Conservation (phyloP, 37 sponge, comb jelly and placozoan species). For the Chondrilla cf. caribensis region DNA sequence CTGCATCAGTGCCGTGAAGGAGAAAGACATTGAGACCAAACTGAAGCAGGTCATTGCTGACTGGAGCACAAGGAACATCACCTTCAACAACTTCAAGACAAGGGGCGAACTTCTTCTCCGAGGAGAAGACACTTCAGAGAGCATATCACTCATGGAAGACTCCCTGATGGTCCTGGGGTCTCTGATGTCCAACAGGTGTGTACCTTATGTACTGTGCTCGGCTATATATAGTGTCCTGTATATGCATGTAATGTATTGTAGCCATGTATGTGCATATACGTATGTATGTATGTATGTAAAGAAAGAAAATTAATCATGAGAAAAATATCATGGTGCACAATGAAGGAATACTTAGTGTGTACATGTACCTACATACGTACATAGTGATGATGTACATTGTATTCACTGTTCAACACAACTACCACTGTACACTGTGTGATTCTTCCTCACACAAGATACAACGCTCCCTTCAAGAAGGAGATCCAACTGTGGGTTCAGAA, state of each 20-base stretch:
- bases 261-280: too few species aligned
- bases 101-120: conserved; percentile 96
- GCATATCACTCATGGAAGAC: conserved; percentile 95
- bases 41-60: conserved; percentile 91
- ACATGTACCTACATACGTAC: neutral
- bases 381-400: neutral
- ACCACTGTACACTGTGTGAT: too few species aligned
- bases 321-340: neutral
- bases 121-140: conserved; percentile 92
- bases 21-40: conserved; percentile 97
- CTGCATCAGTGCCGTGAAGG: conserved; percentile 99
- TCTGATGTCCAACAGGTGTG: conserved; percentile 96
- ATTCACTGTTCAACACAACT: neutral
- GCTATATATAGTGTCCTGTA: neutral
- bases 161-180: conserved; percentile 98
- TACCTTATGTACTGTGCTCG: neutral
- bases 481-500: conserved; percentile 98
- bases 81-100: conserved; percentile 86
- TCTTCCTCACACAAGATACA: conserved; percentile 64
- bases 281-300: neutral
- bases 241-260: too few species aligned
- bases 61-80: conserved; percentile 90
- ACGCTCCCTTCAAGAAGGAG: conserved; percentile 98
- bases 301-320: neutral
- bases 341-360: neutral